phyloP scores from a whole-genome alignment of 2,113 vertebrate genomes.

The Ascaphus truei region DNA sequence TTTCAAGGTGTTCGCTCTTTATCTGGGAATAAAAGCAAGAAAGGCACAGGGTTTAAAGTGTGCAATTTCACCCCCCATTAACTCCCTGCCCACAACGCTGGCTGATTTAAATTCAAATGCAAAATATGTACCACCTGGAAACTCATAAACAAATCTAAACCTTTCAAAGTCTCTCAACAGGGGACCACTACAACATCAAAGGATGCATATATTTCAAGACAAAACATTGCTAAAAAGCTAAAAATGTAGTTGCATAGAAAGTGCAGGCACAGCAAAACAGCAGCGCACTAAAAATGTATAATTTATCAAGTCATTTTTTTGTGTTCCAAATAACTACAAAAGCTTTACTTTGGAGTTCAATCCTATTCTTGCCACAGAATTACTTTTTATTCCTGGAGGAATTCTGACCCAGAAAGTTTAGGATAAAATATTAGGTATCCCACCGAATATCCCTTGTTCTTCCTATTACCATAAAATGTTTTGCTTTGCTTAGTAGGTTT shows the following conservation, averaged over 20 bases:
- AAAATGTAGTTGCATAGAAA: slow-evolving; percentile 24
- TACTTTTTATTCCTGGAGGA: slow-evolving; percentile 26
- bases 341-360: background rate
- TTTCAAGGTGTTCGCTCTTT: background rate
- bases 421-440: slow-evolving; percentile 16
- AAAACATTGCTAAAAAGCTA: slow-evolving; percentile 25
- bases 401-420: slow-evolving; percentile 25
- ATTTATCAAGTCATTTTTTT: slow-evolving; percentile 17
- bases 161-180: slow-evolving; percentile 30
- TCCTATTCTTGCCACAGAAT: slow-evolving; percentile 23
- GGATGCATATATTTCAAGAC: slow-evolving; percentile 12
- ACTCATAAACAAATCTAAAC: slow-evolving; percentile 31
- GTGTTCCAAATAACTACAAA: slow-evolving; percentile 8
- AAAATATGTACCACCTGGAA: slow-evolving; percentile 31
- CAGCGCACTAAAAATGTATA: slow-evolving; percentile 18
- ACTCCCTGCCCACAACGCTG: slow-evolving; percentile 23
- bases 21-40: slow-evolving; percentile 4
- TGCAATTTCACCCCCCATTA: slow-evolving; percentile 33
- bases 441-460: background rate
- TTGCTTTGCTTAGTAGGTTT: slow-evolving; percentile 6
- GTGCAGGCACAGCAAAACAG: slow-evolving; percentile 17
- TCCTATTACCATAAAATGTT: slow-evolving; percentile 1
- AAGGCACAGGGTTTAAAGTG: slow-evolving; percentile 20
- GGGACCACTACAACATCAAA: slow-evolving; percentile 27
- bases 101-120: slow-evolving; percentile 31